Evolutionary conservation across 2,797 vertebrate species (phyloP), one percentile per base, ranked within the genome.

Genomic region (Centroberyx gerrardi): DNA sequence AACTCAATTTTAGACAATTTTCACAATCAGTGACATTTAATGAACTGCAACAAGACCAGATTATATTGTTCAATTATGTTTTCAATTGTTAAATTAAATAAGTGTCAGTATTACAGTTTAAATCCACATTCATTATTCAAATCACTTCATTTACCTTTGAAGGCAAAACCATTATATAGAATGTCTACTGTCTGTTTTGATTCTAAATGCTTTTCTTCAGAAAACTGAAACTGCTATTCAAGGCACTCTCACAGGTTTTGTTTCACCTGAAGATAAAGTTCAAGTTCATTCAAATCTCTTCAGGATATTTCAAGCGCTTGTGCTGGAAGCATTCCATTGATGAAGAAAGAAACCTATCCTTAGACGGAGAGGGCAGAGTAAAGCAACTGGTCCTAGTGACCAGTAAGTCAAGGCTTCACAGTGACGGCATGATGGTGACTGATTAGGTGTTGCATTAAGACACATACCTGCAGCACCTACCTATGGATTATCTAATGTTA

Each of bases 381-480:
- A 88, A 90, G 88, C 82, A 70, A 69, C 73, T 27, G 68, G 82
- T 71, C 83, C 85, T 91, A 82, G 54, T 69, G 88, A 84, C 90
- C 86, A 81, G 56, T 72, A 89, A 83, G 93, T 92, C 87, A 92
- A 94, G 84, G 82, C 66, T 88, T 96, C 96, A 96, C 96, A 96
- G 95, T 94, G 95, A 95, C 70, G 28, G 88, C 90, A 85, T 90
- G 92, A 91, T 76, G 88, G 80, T 81, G 79, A 77, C 68, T 80
- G 84, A 80, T 75, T 48, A 87, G 18, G 81, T 73, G 90, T 64
- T 92, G 93, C 92, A 80, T 73, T 84, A 77, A 89, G 76, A 91
- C 77, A 86, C 71, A n/a, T 54, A 81, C 65, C 85, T 89, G 85
- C 90, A 90, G 81, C 85, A 90, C 82, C 85, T 40, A 80, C 69